These are phyloP conservation scores for Psittacula cyanocephala DNA, from an alignment of 2,113 vertebrate species.

Conservation along the genomic window DNA sequence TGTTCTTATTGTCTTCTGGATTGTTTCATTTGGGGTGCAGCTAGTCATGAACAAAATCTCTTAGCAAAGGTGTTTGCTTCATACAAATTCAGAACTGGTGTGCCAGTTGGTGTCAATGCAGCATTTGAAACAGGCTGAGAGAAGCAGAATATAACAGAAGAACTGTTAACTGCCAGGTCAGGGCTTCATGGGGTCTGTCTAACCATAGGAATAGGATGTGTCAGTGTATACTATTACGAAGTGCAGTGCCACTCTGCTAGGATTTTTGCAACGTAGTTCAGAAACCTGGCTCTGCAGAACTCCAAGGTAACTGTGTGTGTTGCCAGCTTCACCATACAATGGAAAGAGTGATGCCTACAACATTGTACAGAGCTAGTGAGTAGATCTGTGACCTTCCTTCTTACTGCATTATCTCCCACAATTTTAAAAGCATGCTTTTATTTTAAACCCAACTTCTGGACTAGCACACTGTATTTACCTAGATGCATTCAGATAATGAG, in stretches of 20 bases:
- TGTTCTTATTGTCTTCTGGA: fast-evolving
- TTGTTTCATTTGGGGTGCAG: neutral
- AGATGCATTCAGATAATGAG: neutral
- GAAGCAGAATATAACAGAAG: neutral
- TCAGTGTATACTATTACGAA: neutral
- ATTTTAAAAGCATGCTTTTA: neutral
- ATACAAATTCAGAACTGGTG: neutral
- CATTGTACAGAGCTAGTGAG: neutral
- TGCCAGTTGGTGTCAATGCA: neutral
- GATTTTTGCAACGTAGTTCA: constrained; percentile 12
- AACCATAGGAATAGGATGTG: neutral
- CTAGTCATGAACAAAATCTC: neutral
- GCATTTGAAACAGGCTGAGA: neutral
- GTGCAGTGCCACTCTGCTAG: neutral
- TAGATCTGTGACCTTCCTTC: neutral
- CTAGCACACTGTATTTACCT: neutral
- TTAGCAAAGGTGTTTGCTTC: neutral
- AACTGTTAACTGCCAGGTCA: neutral
- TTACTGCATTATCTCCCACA: neutral
- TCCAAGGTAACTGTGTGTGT: neutral
- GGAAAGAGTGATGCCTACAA: neutral
- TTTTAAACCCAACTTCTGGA: neutral
- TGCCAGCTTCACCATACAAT: constrained; percentile 1
- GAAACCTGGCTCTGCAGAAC: constrained; percentile 52
- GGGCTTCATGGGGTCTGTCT: neutral